Evolutionary conservation across 2,113 vertebrate species (phyloP).

Genomic region (Tympanuchus pallidicinctus): DNA sequence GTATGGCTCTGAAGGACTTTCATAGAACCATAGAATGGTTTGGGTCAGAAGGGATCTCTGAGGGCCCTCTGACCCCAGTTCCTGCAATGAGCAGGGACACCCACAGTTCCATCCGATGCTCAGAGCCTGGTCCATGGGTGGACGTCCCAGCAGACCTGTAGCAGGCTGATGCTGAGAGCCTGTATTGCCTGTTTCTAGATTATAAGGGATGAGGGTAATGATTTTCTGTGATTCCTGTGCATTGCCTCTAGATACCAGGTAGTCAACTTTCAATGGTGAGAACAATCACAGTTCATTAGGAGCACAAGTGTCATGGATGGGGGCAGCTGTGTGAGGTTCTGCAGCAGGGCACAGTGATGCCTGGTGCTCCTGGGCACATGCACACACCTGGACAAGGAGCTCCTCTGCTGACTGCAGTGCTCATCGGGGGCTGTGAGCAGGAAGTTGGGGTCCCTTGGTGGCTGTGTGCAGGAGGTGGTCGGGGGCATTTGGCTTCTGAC

Average conservation of each 20-base stretch:
- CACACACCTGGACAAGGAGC: fast-evolving
- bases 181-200: background rate
- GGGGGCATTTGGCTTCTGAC: background rate
- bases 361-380: fast-evolving
- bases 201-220: no score
- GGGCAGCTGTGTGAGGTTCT: background rate
- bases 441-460: fast-evolving
- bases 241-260: background rate
- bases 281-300: background rate
- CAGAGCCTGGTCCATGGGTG: no score
- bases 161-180: background rate
- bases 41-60: no score
- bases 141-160: background rate
- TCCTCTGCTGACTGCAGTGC: fast-evolving
- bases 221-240: background rate
- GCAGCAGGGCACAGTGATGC: background rate
- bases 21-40: no score
- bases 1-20: no score
- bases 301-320: background rate
- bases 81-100: no score
- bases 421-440: fast-evolving
- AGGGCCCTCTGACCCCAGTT: no score
- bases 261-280: background rate
- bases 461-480: no score
- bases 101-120: no score